A percentile compares a stretch with the other conserved stretches of the same genome.
These are phyloP conservation scores for Mirza zaza DNA, from an alignment of 2,113 vertebrate genomes.

Conservation along the genomic window DNA sequence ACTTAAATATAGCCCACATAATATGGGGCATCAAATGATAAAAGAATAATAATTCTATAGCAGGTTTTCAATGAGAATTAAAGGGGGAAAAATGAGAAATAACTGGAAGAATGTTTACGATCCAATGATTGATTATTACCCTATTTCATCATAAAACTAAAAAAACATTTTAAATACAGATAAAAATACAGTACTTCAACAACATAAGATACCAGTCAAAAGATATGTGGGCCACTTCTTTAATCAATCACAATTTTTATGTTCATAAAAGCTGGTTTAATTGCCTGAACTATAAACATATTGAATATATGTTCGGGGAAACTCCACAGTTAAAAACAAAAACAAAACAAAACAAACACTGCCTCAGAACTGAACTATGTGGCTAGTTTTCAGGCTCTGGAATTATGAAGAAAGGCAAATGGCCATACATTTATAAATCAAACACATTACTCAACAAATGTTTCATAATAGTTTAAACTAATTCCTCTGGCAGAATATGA, in stretches of 20 bases:
- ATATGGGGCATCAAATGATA: not conserved
- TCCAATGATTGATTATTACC: not conserved
- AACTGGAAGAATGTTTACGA: not conserved
- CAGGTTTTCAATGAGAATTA: not conserved
- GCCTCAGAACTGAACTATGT: not conserved
- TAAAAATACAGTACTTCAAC: not conserved
- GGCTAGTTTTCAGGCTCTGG: not conserved
- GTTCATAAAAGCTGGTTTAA: conserved; percentile 5
- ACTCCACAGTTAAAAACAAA: not conserved
- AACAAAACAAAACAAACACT: not conserved
- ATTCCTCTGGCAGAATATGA: conserved; percentile 6
- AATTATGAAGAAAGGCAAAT: conserved; percentile 29
- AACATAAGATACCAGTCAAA: not conserved
- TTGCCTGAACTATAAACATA: not conserved
- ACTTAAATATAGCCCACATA: not conserved
- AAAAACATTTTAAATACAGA: not conserved
- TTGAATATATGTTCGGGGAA: not conserved
- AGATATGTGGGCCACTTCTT: not conserved
- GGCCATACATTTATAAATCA: not conserved
- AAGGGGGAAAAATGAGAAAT: not conserved
- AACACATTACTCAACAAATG: conserved; percentile 20
- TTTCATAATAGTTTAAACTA: conserved; percentile 1
- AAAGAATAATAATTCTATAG: not conserved
- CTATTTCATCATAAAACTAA: conserved; percentile 2
- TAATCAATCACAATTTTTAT: conserved; percentile 10